Conservation (phyloP, 2,113 vertebrate genomes). For the Oryctolagus cuniculus region mOryCun1.1 NC_091437.1:21750501-21751000, state of each 20-base stretch:
- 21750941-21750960: conserved; percentile 71
- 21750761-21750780: not conserved
- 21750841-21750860: conserved; percentile 61
- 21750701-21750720: too few relatives aligned
- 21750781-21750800: not conserved
- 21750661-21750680: not conserved
- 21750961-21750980: conserved; percentile 34
- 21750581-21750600: not conserved
- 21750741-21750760: not conserved
- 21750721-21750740: not conserved
- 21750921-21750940: conserved; percentile 49
- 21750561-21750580: not conserved
- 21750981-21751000: not conserved
- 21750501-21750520: not conserved
- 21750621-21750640: rapidly evolving
- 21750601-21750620: not conserved
- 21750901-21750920: conserved; percentile 78
- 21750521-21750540: too few relatives aligned
- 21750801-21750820: conserved; percentile 8
- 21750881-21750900: conserved; percentile 62
- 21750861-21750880: conserved; percentile 64
- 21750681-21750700: not conserved
- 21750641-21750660: not conserved
- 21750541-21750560: not conserved
- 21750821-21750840: conserved; percentile 72